phyloP scores from a whole-genome alignment of 2,113 vertebrate species.

The Dendrocopos noguchii region DNA sequence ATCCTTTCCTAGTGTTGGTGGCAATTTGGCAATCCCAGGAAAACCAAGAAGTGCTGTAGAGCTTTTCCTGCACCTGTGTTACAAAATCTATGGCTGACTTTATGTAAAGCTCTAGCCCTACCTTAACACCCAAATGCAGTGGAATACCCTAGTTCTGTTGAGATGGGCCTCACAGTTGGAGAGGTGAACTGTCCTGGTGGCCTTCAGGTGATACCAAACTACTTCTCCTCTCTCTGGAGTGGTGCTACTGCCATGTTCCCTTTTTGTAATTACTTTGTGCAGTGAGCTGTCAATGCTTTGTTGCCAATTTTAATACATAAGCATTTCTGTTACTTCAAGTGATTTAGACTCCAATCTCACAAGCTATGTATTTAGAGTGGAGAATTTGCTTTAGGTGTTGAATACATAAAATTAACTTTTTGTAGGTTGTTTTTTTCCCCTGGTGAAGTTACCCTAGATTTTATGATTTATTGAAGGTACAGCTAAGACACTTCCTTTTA shows the following conservation, averaged over 20 bases:
- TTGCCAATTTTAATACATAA: background rate
- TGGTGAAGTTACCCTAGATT: background rate
- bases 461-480: background rate
- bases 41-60: accelerated
- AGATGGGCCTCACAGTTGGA: background rate
- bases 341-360: too few species aligned
- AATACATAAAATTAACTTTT: background rate
- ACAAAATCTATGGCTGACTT: background rate
- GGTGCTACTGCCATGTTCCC: background rate
- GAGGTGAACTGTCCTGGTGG: background rate
- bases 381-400: background rate
- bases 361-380: too few species aligned
- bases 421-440: background rate
- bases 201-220: background rate
- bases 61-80: background rate
- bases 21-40: background rate
- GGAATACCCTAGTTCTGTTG: background rate
- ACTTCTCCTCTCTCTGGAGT: background rate
- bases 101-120: background rate
- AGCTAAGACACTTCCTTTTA: background rate
- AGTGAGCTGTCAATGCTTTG: background rate
- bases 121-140: background rate
- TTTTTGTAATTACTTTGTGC: background rate
- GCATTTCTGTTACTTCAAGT: background rate
- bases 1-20: background rate